Evolutionary conservation across 1,140 invertebrate species (phyloP), one percentile per base, ranked within the genome.

Genomic region (Heliconius himera): DNA sequence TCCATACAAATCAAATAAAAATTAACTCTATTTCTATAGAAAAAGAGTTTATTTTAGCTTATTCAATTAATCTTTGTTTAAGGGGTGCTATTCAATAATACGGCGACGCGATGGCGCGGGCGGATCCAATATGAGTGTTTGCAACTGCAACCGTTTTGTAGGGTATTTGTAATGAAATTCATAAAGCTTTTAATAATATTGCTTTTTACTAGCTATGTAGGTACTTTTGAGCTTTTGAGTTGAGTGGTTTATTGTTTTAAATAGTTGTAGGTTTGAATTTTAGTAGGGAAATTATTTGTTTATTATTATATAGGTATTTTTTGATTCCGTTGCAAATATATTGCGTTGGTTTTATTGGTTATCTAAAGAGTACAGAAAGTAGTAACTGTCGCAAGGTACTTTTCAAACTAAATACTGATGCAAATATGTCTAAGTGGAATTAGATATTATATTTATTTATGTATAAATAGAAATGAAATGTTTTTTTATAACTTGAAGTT

Each of bases 121-220:
- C 84, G 79, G 73, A 83, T 78, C 77, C 80, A 81, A 83, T 85
- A 83, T 81, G 80, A 85, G 41, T 82, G 83, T 82, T 83, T 81
- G 66, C 73, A 83, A 76, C 51, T 81, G 79, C 81, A 81, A 81
- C 75, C 75, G 82, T 54, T 83, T 76, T 81, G 76, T 81, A 78
- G 46, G 36, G 22, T 18, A 73, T 78, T 78, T 70, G 33, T 80
- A 79, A 79, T 79, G 78, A 75, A 74, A 79, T 79, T 79, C 78
- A 75, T 49, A 66, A 16, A 66, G 60, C 60, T 66, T 66, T 66
- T 66, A 66, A 66, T 66, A 66, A 13, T 66, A 66, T 66, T 66
- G 13, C 26, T 5, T 66, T 66, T 66, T 66, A 66, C 60, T 66
- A 66, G 26, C 60, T 6, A 26, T 8, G 26, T 66, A 6, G 33